Conservation (phyloP, 1,140 invertebrate genomes). For the Lethrus apterus region DNA sequence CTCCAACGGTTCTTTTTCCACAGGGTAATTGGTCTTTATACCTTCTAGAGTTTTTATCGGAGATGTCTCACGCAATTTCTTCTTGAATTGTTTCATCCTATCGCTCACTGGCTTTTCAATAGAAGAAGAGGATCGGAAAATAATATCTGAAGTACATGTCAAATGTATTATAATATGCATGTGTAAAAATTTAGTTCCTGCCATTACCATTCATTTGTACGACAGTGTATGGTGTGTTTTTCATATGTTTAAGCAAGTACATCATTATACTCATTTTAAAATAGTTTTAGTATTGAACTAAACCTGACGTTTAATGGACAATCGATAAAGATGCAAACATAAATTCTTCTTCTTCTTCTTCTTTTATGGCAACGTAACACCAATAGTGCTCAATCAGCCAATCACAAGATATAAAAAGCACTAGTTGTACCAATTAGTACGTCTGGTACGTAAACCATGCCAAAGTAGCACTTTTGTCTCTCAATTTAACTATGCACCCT, state of each 20-base stretch:
- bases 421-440: too few species aligned
- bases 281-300: background rate
- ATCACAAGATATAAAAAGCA: too few species aligned
- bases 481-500: too few species aligned
- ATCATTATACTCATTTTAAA: conserved; percentile 29
- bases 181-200: background rate
- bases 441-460: too few species aligned
- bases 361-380: too few species aligned
- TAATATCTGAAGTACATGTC: conserved; percentile 2
- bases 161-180: background rate
- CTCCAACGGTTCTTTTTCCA: conserved; percentile 78
- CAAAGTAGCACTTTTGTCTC: too few species aligned
- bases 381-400: too few species aligned
- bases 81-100: conserved; percentile 48
- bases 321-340: too few species aligned
- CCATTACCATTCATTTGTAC: conserved; percentile 12
- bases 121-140: conserved; percentile 6
- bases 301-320: background rate
- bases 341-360: too few species aligned
- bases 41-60: conserved; percentile 51
- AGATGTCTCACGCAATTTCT: conserved; percentile 56
- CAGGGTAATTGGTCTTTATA: conserved; percentile 50
- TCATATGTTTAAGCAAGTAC: conserved; percentile 22
- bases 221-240: conserved; percentile 14
- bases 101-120: conserved; percentile 24